phyloP scores from a whole-genome alignment of 2,888 invertebrate genomes.

The Pandemis heparana region DNA sequence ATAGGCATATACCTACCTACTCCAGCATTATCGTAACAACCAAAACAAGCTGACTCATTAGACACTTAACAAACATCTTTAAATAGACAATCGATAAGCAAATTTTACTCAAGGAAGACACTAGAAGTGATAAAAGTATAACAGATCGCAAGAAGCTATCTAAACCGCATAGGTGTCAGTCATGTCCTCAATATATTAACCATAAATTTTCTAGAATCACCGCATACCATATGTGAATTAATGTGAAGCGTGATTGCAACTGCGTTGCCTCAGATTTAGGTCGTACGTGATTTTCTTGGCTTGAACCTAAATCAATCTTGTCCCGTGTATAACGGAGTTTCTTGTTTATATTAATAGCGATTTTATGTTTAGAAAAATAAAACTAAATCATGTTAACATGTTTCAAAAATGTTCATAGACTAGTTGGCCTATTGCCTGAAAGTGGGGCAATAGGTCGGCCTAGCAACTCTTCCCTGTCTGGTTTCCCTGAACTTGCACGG shows the following conservation, averaged over 20 bases:
- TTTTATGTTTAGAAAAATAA: constrained; percentile 27
- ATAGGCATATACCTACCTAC: background rate
- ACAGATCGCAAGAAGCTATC: background rate
- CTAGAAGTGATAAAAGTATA: background rate
- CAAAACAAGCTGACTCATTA: background rate
- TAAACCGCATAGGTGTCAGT: constrained; percentile 23
- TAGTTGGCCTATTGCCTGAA: constrained; percentile 68
- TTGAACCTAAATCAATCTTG: constrained; percentile 53
- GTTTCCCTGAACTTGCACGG: constrained; percentile 81
- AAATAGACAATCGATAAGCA: constrained; percentile 10
- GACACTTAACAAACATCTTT: constrained; percentile 4
- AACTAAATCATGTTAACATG: constrained; percentile 36
- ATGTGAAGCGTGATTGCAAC: constrained; percentile 58
- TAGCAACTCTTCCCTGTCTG: constrained; percentile 67
- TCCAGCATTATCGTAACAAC: background rate
- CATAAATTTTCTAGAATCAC: constrained; percentile 44
- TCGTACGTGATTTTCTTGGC: constrained; percentile 65
- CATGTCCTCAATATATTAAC: constrained; percentile 32
- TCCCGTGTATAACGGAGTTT: constrained; percentile 23
- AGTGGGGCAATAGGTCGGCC: constrained; percentile 58
- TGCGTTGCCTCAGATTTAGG: constrained; percentile 63
- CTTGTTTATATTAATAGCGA: constrained; percentile 13
- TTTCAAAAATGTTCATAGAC: constrained; percentile 45
- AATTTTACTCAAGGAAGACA: background rate
- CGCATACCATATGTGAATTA: constrained; percentile 53